Conservation (phyloP, 2,797 vertebrate genomes). For the Anas bahamensis region DNA sequence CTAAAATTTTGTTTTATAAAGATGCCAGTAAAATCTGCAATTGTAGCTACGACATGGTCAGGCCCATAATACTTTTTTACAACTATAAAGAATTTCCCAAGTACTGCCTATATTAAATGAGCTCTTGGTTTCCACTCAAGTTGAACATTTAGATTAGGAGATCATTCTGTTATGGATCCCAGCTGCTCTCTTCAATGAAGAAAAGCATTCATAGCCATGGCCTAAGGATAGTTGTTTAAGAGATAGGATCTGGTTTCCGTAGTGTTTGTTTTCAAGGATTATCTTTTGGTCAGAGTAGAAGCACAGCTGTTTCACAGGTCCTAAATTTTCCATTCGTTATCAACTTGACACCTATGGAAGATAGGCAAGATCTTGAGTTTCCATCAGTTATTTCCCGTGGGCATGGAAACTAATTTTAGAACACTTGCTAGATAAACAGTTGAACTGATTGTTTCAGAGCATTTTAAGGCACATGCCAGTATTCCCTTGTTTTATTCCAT, state of each 20-base stretch:
- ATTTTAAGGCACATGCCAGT: neutral
- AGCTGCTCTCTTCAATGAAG: neutral
- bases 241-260: conserved; percentile 36
- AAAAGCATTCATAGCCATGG: neutral
- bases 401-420: conserved; percentile 42
- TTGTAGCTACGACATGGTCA: neutral
- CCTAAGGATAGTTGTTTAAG: conserved; percentile 8
- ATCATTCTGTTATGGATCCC: neutral
- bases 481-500: neutral
- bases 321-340: conserved; percentile 82
- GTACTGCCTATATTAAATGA: neutral
- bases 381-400: conserved; percentile 5
- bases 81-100: neutral
- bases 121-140: neutral
- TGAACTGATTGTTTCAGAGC: neutral
- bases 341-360: conserved; percentile 74
- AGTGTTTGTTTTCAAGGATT: conserved; percentile 46
- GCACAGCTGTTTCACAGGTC: conserved; percentile 10
- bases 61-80: fast-evolving
- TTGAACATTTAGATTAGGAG: neutral
- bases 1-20: neutral
- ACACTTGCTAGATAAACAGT: neutral
- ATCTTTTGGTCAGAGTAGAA: conserved; percentile 30
- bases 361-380: conserved; percentile 26
- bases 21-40: neutral